These are phyloP conservation scores for Mus minutoides DNA, from an alignment of 2,797 vertebrate species.

Conservation along the genomic window DNA sequence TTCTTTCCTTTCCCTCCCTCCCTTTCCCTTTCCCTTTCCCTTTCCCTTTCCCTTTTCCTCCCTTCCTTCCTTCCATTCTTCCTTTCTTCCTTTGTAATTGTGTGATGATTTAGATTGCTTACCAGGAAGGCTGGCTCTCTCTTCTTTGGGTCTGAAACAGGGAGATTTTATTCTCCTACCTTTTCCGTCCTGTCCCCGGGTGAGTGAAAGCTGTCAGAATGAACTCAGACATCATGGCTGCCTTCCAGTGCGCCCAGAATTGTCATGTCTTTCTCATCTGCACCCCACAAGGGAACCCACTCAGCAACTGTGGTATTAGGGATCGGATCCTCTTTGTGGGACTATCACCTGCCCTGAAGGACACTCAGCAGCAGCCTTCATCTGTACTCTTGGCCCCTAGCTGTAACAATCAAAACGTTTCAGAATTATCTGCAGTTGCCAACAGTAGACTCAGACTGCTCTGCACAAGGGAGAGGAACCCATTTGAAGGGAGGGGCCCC, in stretches of 20 bases:
- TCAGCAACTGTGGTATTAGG: rapidly evolving
- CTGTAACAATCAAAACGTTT: not conserved
- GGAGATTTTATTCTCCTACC: not conserved
- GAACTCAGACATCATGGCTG: rapidly evolving
- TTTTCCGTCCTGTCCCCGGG: not conserved
- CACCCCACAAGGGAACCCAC: rapidly evolving
- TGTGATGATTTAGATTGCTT: not conserved
- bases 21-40: not conserved
- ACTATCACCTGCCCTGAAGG: rapidly evolving
- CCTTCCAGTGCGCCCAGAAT: too few relatives aligned
- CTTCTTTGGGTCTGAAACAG: not conserved
- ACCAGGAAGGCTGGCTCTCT: not conserved
- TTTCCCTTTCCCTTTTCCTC: rapidly evolving
- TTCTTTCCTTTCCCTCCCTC: not conserved
- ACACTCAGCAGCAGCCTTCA: too few relatives aligned
- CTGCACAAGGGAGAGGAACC: not conserved
- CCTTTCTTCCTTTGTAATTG: not conserved
- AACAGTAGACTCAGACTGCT: not conserved
- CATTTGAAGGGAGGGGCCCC: rapidly evolving
- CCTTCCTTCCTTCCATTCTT: not conserved
- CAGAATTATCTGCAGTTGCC: not conserved
- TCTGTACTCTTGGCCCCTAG: rapidly evolving
- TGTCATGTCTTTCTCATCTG: rapidly evolving
- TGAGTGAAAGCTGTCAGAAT: not conserved
- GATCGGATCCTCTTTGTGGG: not conserved